Percentiles rank a stretch among this genome's conserved stretches.
Conservation (phyloP, 2,797 vertebrate genomes). For the Bradypodion ventrale region DNA sequence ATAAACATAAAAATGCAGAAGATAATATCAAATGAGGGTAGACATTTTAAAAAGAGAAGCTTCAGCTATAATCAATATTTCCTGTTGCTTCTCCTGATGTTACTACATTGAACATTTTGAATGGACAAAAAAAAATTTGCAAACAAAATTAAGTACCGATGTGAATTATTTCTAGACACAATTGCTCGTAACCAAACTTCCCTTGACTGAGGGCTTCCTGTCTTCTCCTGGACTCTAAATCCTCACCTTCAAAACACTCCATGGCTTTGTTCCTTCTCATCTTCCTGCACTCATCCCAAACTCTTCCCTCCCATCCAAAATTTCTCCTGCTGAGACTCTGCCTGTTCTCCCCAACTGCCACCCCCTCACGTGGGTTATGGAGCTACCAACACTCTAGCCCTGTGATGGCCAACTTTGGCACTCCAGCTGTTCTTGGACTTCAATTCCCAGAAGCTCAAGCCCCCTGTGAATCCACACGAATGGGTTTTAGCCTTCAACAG, state of each 20-base stretch:
- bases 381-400: too few relatives aligned
- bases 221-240: background rate
- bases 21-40: background rate
- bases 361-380: too few relatives aligned
- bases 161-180: too few relatives aligned
- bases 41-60: background rate
- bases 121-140: background rate
- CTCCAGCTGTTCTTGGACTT: too few relatives aligned
- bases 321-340: too few relatives aligned
- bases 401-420: too few relatives aligned
- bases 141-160: background rate
- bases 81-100: background rate
- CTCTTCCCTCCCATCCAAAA: background rate
- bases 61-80: background rate
- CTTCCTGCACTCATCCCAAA: background rate
- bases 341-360: too few relatives aligned
- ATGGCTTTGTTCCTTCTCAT: background rate
- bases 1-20: background rate
- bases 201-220: background rate
- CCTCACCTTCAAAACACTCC: background rate
- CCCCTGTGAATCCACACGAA: too few relatives aligned
- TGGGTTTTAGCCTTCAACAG: too few relatives aligned
- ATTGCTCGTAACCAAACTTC: too few relatives aligned
- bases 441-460: too few relatives aligned
- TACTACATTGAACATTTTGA: background rate